A percentile compares a stretch with the other conserved stretches of the same genome.
Evolutionary conservation across 1,140 invertebrate genomes (phyloP).

Genomic region (Cyphomyrmex costatus): DNA sequence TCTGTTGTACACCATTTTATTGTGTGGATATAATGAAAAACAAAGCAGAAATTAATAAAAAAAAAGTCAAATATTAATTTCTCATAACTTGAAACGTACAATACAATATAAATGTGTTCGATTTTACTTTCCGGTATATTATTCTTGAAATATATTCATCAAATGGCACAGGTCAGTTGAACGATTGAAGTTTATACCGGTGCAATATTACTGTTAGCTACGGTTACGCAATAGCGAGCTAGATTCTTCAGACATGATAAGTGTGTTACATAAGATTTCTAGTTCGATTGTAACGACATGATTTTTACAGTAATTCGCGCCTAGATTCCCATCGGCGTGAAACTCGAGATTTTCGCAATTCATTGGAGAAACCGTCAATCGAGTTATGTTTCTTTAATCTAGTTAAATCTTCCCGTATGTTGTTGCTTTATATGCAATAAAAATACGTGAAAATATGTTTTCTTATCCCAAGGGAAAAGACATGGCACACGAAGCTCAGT

Average conservation of each 20-base stretch:
- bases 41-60: neutral
- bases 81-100: neutral
- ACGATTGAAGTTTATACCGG: conserved; percentile 5
- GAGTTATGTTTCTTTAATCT: neutral
- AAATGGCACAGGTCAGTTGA: conserved; percentile 1
- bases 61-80: neutral
- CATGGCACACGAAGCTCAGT: neutral
- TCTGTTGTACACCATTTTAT: neutral
- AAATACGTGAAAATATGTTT: conserved; percentile 25
- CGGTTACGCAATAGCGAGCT: conserved; percentile 31
- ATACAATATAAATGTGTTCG: neutral
- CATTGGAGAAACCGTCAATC: too few species aligned
- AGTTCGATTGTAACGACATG: neutral
- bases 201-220: conserved; percentile 31
- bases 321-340: neutral
- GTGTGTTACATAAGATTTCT: conserved; percentile 48
- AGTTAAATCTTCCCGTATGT: neutral
- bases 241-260: conserved; percentile 47
- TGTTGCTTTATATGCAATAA: neutral
- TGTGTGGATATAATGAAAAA: neutral
- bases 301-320: conserved; percentile 28
- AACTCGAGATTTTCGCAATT: conserved; percentile 11
- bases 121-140: neutral
- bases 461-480: neutral
- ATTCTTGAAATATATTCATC: conserved; percentile 20